Evolutionary conservation across 2,113 vertebrate species (phyloP).

Genomic region (Leptobrachium leishanense): DNA sequence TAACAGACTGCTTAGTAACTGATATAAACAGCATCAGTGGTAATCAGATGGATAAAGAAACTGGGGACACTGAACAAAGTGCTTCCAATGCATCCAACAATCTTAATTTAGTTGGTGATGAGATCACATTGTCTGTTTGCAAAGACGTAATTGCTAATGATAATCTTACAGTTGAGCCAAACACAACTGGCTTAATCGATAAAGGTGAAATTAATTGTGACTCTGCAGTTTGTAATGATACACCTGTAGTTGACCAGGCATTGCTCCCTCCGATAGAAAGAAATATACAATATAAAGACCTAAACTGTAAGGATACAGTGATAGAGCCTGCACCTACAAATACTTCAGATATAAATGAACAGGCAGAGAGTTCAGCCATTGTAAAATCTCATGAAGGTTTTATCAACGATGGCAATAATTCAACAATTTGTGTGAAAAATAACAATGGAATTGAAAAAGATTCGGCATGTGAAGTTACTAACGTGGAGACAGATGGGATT

Average conservation of each 20-base stretch:
- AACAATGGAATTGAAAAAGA: too few relatives aligned
- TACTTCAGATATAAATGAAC: neutral
- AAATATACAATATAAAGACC: neutral
- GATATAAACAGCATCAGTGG: slow-evolving; percentile 2
- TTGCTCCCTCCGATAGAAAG: slow-evolving; percentile 20
- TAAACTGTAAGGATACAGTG: neutral
- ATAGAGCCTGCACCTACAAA: neutral
- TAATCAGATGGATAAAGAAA: slow-evolving; percentile 12
- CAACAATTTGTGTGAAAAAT: too few relatives aligned
- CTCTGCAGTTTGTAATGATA: neutral
- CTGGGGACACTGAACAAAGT: slow-evolving; percentile 13
- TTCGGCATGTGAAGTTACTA: too few relatives aligned
- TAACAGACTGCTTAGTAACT: slow-evolving; percentile 1
- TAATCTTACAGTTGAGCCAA: slow-evolving; percentile 47
- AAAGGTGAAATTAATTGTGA: neutral
- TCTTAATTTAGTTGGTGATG: slow-evolving; percentile 45
- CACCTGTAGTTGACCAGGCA: slow-evolving; percentile 39
- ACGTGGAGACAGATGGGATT: slow-evolving; percentile 37
- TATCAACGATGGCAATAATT: too few relatives aligned
- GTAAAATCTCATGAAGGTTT: neutral
- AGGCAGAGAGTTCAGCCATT: slow-evolving; percentile 32
- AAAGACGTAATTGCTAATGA: slow-evolving; percentile 31
- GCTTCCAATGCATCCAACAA: slow-evolving; percentile 43
- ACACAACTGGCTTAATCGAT: slow-evolving; percentile 28
- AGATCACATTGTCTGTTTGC: slow-evolving; percentile 47